phyloP scores from a whole-genome alignment of 2,113 vertebrate genomes.

The Dromiciops gliroides region DNA sequence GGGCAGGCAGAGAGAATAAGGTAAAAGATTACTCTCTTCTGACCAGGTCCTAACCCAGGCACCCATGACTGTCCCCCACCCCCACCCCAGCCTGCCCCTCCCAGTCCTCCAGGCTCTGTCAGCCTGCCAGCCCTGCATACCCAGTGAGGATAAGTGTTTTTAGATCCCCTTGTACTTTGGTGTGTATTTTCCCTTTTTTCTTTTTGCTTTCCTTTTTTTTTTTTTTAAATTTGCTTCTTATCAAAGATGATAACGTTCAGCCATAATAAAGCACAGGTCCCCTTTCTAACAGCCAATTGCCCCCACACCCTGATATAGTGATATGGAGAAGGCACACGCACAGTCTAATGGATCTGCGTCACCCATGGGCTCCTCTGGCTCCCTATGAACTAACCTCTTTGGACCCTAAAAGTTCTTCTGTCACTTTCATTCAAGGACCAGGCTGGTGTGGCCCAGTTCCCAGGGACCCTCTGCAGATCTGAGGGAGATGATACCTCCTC shows the following conservation, averaged over 20 bases:
- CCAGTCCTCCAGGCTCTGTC: neutral
- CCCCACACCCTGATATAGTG: conserved; percentile 82
- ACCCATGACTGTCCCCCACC: neutral
- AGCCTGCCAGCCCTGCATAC: conserved; percentile 45
- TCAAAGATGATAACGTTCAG: conserved; percentile 85
- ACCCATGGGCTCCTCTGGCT: neutral
- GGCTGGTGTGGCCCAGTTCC: neutral
- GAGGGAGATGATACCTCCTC: neutral
- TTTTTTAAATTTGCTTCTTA: conserved; percentile 81
- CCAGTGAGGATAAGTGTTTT: conserved; percentile 39
- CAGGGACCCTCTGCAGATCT: too few species aligned
- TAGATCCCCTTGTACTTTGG: conserved; percentile 61
- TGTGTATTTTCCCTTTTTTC: neutral
- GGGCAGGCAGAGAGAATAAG: neutral
- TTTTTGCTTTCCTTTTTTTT: conserved; percentile 74
- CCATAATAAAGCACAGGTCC: conserved; percentile 82
- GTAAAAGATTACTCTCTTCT: neutral
- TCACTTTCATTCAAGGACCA: too few species aligned
- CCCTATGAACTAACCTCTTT: neutral
- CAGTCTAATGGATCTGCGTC: neutral
- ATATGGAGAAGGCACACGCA: conserved; percentile 29
- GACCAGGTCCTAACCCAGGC: neutral
- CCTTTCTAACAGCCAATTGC: conserved; percentile 85
- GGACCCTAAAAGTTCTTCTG: accelerated
- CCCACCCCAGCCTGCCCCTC: neutral